Evolutionary conservation across 2,797 vertebrate genomes (phyloP), one percentile per base, ranked within the genome.

Genomic region (Varecia variegata): DNA sequence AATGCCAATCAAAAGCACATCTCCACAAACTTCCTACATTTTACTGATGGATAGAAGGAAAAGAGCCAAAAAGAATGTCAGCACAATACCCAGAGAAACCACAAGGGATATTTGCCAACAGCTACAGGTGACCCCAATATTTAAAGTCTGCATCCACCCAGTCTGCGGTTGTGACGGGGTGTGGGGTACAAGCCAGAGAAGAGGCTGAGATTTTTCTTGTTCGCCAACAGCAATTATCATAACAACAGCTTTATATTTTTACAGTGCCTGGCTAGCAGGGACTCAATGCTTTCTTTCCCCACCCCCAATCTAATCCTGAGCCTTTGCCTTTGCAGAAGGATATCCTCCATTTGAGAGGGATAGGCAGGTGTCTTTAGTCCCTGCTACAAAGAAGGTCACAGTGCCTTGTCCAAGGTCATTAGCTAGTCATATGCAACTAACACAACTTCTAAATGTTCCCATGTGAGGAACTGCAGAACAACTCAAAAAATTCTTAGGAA

Each of bases 121-220:
- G 83, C 76, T 77, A 71, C 35, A 95, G 71, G 76, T 90, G 67
- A 97, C 68, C 65, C 83, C 40, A 94, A 52, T 73, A 93, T 77
- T 89, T 95, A 83, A 92, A 96, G 70, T 65, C 56, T 88, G 71
- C 45, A 88, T 17, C 85, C 84, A 95, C 73, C 68, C 90, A 94
- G 38, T n/a, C 93, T 88, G 25, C 94, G 68, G 35, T n/a, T 93
- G 73, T 81, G 17, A 20, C 32, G 85, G 67, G 40, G 83, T 92
- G 5, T 74, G 40, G 45, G 35, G 52, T 54, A 70, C 54, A 96
- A 90, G 40, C 9, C 40, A 94, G 40, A 95, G 47, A 82, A 79
- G 45, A 70, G n/a, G 32, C 38, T 79, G 65, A 95, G 56, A 74
- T 35, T 68, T 83, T 79, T 90, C 70, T 45, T 79, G 47, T 84